phyloP scores from a whole-genome alignment of 2,797 vertebrate genomes.

The Gymnocypris eckloni region DNA sequence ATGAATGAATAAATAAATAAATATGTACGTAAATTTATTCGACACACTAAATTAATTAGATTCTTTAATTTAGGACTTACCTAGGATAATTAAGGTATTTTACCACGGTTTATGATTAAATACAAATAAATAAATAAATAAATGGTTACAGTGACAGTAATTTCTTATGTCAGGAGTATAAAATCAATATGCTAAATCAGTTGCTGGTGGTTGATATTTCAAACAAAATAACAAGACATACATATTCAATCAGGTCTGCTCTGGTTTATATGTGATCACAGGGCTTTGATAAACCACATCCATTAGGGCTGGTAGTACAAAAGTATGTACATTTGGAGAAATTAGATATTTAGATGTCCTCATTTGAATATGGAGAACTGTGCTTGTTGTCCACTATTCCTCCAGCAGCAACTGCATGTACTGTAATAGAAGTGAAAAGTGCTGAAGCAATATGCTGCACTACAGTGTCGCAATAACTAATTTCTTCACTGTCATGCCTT shows the following conservation, averaged over 20 bases:
- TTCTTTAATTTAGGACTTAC: no score
- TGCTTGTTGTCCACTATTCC: neutral
- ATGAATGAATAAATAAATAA: no score
- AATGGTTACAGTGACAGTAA: no score
- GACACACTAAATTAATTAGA: no score
- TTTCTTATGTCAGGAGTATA: neutral
- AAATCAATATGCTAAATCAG: neutral
- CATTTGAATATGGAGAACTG: neutral
- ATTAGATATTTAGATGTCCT: neutral
- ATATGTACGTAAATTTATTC: no score
- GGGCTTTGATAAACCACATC: neutral
- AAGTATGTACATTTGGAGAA: neutral
- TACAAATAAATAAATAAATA: no score
- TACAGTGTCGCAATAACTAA: neutral
- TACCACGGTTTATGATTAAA: no score
- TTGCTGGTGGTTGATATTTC: neutral
- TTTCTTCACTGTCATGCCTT: slow-evolving; percentile 28
- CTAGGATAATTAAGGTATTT: no score
- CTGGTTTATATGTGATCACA: neutral
- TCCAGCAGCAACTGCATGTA: neutral
- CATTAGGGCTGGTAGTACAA: neutral
- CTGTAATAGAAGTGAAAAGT: neutral
- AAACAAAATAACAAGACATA: neutral
- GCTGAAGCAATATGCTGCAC: slow-evolving; percentile 1
- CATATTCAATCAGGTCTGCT: neutral